Base-by-base conservation (phyloP, 2,888 invertebrate species). In the Artemia sinica region DNA sequence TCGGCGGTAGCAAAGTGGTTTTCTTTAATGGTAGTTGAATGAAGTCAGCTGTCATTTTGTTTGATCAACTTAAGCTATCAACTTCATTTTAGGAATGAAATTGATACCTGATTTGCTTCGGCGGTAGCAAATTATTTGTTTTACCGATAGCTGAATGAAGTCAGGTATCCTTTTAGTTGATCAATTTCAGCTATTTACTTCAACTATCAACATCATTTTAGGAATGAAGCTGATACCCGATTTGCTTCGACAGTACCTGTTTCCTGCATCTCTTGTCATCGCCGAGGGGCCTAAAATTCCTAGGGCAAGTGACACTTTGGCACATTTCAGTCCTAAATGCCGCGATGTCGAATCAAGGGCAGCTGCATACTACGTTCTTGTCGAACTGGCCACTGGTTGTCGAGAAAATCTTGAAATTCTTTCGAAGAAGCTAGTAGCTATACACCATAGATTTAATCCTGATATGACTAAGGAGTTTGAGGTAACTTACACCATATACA, bases 391-490 rank as follows among this genome's bases (percentile, higher is more conserved):
- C 48, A 74, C 74, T 58, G 74, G 75, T 18, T 77, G 75, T 70
- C 70, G 74, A 13, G 71, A 74, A 50, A 79, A 79, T 71, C 74
- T 78, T 69, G 72, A 73, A 52, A 73, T 74, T 50, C 75, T 79
- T n/a, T 76, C 76, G 65, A 72, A 74, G 50, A 75, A 78, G 70
- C 74, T 81, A 8, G 73, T 78, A 41, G 72, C 75, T 63, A 77
- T 79, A 75, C 80, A 80, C 72, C 79, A 79, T 72, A 74, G 74
- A 69, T 74, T 75, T 50, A 77, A 78, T 70, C 75, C 76, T 14
- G 78, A 79, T 58, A 74, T 76, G 72, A 76, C 77, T 48, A 78
- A 77, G 71, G 78, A 79, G 73, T 80, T 79, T 78, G 79, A 80
- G 76, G 79, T 79, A 73, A 58, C n/a, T n/a, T n/a, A n/a, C n/a